A percentile compares a stretch with the other conserved stretches of the same genome.
phyloP scores from a whole-genome alignment of 2,888 invertebrate species.

The Cephus pulcher region DNA sequence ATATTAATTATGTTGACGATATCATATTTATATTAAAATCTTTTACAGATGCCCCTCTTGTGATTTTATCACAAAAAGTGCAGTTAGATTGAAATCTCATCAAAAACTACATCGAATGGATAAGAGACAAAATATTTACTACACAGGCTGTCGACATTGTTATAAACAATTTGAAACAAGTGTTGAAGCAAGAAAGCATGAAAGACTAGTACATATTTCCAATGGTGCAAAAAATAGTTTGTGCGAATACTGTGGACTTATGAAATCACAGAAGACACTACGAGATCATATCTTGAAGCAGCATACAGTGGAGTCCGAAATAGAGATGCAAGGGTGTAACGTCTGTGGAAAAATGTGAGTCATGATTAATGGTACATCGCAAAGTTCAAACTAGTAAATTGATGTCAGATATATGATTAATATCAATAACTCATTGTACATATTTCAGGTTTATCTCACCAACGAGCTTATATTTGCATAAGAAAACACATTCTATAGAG shows the following conservation, averaged over 20 bases:
- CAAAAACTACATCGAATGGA: constrained; percentile 16
- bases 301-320: constrained; percentile 16
- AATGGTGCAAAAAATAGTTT: constrained; percentile 15
- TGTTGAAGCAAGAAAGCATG: constrained; percentile 15
- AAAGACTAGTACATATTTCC: constrained; percentile 9
- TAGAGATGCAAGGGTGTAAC: constrained; percentile 20
- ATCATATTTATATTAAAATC: not conserved
- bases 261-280: constrained; percentile 18
- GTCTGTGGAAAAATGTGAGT: constrained; percentile 19
- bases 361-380: not conserved
- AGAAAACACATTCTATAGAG: constrained; percentile 17
- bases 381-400: not conserved
- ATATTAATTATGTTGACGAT: not conserved
- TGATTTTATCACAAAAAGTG: constrained; percentile 19
- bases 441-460: constrained; percentile 18
- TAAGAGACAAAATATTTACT: constrained; percentile 6
- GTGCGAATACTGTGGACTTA: constrained; percentile 20
- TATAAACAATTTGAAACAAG: constrained; percentile 16
- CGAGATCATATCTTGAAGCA: constrained; percentile 20
- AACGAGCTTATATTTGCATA: constrained; percentile 18
- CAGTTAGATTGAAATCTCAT: constrained; percentile 15
- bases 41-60: constrained; percentile 14
- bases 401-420: not conserved
- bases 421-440: not conserved
- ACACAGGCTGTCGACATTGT: constrained; percentile 11